Evolutionary conservation across 2,888 invertebrate genomes (phyloP), one percentile per base, ranked within the genome.

Genomic region (Lithosia quadra): DNA sequence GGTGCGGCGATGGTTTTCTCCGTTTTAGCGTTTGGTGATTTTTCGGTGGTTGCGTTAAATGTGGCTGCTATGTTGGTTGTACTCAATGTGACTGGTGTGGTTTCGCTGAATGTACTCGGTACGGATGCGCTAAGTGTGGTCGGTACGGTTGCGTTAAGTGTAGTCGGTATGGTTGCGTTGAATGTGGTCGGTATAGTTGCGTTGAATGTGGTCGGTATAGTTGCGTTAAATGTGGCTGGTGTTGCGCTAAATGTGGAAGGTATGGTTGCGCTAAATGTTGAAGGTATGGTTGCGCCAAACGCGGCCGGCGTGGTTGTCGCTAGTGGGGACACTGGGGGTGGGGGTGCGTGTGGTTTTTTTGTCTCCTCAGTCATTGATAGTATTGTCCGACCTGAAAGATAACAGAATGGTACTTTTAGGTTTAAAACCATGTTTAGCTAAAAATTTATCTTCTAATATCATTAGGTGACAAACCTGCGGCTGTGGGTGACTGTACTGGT

Each of bases 401-500:
- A 57, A 63, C 28, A 24, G 28, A 24, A 43, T 15, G 43, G 7
- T 43, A 43, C 5, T 43, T 43, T 39, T 49, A n/a, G n/a, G 8
- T n/a, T n/a, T 18, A 43, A 8, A 49, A n/a, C 49, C 18, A 18
- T 43, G 18, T 4, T 0, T 43, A 18, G 7, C 5, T n/a, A 3
- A 39, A 39, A 39, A 15, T n/a, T n/a, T n/a, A n/a, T n/a, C n/a
- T n/a, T n/a, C n/a, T n/a, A n/a, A n/a, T n/a, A n/a, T n/a, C n/a
- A n/a, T 15, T 15, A 28, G n/a, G n/a, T 43, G 11, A 68, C 68
- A 13, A 34, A 92, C 94, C 94, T 63, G 94, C 94, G 28, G 94
- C 94, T 68, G 94, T 94, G 71, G 94, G 94, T n/a, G 94, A 94
- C 65, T 89, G 91, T 24, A 91, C 75, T 3, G 92, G 89, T 67